Conservation (phyloP, 2,113 vertebrate species). For the Brachypodius melanocephalos region DNA sequence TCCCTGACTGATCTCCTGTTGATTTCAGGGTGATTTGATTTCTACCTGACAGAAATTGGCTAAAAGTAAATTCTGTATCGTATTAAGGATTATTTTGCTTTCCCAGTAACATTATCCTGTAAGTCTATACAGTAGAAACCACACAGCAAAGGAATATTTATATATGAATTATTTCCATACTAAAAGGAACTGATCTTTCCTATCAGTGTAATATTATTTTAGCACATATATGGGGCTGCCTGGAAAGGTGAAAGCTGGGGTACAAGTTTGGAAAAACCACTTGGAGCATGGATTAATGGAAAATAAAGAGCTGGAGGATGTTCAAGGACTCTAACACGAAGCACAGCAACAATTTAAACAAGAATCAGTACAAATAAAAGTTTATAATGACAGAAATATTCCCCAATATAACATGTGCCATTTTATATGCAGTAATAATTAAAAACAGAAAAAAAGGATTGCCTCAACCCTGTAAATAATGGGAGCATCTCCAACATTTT, state of each 20-base stretch:
- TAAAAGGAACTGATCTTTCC: background rate
- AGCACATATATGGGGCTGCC: background rate
- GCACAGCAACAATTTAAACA: background rate
- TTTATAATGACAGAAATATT: background rate
- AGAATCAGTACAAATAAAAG: slow-evolving; percentile 12
- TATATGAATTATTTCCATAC: background rate
- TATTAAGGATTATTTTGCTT: background rate
- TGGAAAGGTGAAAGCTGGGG: background rate
- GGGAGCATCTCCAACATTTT: background rate
- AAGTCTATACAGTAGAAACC: background rate
- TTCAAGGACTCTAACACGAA: background rate
- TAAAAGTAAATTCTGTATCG: background rate
- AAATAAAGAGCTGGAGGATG: background rate
- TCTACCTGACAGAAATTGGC: background rate
- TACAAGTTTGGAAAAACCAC: background rate
- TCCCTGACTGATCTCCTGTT: background rate
- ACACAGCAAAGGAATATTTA: background rate
- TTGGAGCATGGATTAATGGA: background rate
- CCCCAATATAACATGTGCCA: background rate
- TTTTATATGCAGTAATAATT: background rate
- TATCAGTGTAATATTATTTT: background rate
- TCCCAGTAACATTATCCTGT: background rate
- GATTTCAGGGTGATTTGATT: background rate
- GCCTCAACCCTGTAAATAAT: background rate
- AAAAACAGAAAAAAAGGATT: background rate